Base-by-base conservation (phyloP, 2,888 invertebrate species). In the Hemaris fuciformis region DNA sequence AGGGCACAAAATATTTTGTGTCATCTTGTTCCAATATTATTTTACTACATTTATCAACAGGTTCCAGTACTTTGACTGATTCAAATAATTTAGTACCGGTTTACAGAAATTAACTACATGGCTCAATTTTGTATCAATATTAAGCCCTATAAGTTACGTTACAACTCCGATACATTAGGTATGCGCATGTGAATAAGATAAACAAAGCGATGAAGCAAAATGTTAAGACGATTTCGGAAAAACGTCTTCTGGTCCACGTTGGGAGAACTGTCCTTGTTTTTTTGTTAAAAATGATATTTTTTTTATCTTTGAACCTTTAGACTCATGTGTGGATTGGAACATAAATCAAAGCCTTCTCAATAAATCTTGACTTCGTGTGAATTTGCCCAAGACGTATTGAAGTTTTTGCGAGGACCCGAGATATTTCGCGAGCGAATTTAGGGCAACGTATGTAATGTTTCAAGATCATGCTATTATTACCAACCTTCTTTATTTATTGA, bases 301-400 rank as follows among this genome's bases (percentile, higher is more conserved):
- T 84, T 88, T 85, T 87, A 85, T 86, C 83, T 87, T 85, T 83
- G 85, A 84, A 85, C 84, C 87, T 81, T 83, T 80, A 77, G 82
- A 76, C 85, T 84, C 88, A 87, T 85, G 84, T 88, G 89, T 85
- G 83, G 84, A 84, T 81, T 81, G 83, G 79, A 83, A 81, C 80
- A 88, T 90, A 90, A 88, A 90, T 90, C 90, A 90, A 87, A 87
- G 80, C 72, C 76, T 80, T 83, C 85, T 84, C 89, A 85, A 90
- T 90, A 90, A 88, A 89, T 90, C 88, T 84, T 80, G 79, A 82
- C 81, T 84, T 73, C 76, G 83, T 77, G 80, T 77, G 83, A 83
- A 84, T 83, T 83, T 83, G 80, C 77, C 76, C 76, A 75, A 78
- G 81, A 83, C 80, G 75, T 79, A 77, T 79, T 78, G 74, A 78